A percentile compares a stretch with the other conserved stretches of the same genome.
These are phyloP conservation scores for Sogatella furcifera DNA, from an alignment of 1,140 invertebrate genomes.

Conservation along the genomic window DNA sequence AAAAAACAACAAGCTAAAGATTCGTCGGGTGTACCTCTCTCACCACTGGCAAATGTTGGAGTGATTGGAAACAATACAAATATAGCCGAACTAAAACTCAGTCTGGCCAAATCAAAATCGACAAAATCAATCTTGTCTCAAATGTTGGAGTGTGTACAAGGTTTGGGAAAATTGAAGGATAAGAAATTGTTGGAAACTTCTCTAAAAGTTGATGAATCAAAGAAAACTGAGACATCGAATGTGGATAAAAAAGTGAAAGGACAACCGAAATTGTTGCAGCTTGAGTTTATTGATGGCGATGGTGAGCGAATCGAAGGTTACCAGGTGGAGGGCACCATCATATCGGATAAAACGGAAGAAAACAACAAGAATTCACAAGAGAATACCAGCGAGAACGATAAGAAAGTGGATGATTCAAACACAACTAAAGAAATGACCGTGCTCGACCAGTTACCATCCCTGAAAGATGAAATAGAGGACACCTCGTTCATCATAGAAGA, in stretches of 20 bases:
- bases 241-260: not conserved
- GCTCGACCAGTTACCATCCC: too few relatives aligned
- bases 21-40: constrained; percentile 11
- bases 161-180: not conserved
- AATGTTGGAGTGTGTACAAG: constrained; percentile 13
- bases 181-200: too few relatives aligned
- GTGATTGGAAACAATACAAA: constrained; percentile 18
- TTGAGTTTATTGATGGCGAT: constrained; percentile 21
- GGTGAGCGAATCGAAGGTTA: constrained; percentile 21
- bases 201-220: constrained; percentile 5
- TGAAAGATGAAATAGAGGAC: too few relatives aligned
- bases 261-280: constrained; percentile 18
- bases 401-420: too few relatives aligned
- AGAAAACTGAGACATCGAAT: not conserved
- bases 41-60: constrained; percentile 12
- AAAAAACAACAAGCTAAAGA: constrained; percentile 13
- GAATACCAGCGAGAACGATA: not conserved
- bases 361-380: constrained; percentile 4
- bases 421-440: too few relatives aligned
- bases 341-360: constrained; percentile 8
- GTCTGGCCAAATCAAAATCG: constrained; percentile 13
- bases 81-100: constrained; percentile 21
- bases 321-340: constrained; percentile 17
- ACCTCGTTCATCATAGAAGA: too few relatives aligned
- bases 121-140: constrained; percentile 21